These are phyloP conservation scores for Tyrannus savana DNA, from an alignment of 2,113 vertebrate genomes.

Conservation along the genomic window DNA sequence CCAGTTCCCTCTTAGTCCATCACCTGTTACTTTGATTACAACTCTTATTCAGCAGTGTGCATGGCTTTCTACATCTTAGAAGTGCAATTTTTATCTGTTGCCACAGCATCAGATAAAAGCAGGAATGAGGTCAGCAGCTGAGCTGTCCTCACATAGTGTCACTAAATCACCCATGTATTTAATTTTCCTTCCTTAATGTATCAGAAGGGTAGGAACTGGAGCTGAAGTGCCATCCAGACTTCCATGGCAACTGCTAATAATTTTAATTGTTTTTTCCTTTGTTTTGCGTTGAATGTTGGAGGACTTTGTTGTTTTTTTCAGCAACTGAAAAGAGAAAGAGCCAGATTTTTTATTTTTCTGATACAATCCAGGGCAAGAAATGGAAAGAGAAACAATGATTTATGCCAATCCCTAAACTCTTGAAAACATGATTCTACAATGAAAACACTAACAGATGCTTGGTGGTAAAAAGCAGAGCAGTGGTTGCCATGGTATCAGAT, in stretches of 20 bases:
- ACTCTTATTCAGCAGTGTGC: fast-evolving
- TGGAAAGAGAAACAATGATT: neutral
- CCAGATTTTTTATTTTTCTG: neutral
- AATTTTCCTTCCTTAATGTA: neutral
- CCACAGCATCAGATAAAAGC: neutral
- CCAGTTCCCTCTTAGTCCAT: neutral
- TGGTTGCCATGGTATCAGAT: constrained; percentile 45
- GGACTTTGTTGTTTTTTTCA: neutral
- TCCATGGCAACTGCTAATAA: neutral
- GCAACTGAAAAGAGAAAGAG: neutral
- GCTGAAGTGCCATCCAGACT: neutral
- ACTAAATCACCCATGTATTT: neutral
- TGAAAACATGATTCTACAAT: constrained; percentile 30
- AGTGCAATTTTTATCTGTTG: neutral
- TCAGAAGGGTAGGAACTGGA: neutral
- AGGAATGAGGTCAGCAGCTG: neutral
- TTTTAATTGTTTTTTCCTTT: constrained; percentile 2
- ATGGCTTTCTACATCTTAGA: neutral
- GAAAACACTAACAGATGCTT: constrained; percentile 51
- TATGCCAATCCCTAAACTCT: constrained; percentile 2
- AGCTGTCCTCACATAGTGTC: neutral
- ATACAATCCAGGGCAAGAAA: neutral
- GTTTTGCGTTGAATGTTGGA: neutral
- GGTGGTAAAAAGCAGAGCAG: constrained; percentile 41
- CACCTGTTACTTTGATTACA: neutral